phyloP scores from a whole-genome alignment of 1,140 invertebrate species.

The Coenobita brevimanus region DNA sequence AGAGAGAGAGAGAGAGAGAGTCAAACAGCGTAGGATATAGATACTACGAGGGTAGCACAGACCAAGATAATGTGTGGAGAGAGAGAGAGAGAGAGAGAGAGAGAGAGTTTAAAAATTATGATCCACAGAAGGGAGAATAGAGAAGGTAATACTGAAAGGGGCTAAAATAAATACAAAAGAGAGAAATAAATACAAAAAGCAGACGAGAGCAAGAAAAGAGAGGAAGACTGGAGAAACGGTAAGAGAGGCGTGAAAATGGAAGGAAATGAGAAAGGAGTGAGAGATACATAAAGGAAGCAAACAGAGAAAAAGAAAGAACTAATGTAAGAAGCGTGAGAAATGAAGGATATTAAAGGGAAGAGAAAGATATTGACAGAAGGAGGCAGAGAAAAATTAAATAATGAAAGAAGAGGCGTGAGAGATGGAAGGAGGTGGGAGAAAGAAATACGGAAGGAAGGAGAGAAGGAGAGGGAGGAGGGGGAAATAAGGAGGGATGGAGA shows the following conservation, averaged over 20 bases:
- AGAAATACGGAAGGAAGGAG: not conserved
- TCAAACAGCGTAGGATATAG: not conserved
- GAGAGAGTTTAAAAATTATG: too few relatives aligned
- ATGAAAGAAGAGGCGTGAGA: not conserved
- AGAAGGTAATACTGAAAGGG: too few relatives aligned
- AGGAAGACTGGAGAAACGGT: not conserved
- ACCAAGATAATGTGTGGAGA: not conserved
- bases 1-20: too few relatives aligned
- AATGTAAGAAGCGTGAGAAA: not conserved
- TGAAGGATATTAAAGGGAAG: not conserved
- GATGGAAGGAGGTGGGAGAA: not conserved
- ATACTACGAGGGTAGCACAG: too few relatives aligned
- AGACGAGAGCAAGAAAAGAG: not conserved
- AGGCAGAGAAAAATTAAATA: not conserved
- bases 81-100: too few relatives aligned
- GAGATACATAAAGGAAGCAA: not conserved
- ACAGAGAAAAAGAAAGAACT: not conserved
- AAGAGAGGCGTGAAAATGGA: not conserved
- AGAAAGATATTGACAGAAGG: not conserved
- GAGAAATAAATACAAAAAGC: not conserved
- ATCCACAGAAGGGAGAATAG: too few relatives aligned
- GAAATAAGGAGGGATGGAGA: not conserved
- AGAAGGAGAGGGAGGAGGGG: not conserved
- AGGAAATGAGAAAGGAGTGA: not conserved
- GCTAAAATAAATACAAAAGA: too few relatives aligned